Percentiles rank a stretch among this genome's conserved stretches.
phyloP scores from a whole-genome alignment of 1,140 invertebrate genomes.

The Lasioglossum albipes region DNA sequence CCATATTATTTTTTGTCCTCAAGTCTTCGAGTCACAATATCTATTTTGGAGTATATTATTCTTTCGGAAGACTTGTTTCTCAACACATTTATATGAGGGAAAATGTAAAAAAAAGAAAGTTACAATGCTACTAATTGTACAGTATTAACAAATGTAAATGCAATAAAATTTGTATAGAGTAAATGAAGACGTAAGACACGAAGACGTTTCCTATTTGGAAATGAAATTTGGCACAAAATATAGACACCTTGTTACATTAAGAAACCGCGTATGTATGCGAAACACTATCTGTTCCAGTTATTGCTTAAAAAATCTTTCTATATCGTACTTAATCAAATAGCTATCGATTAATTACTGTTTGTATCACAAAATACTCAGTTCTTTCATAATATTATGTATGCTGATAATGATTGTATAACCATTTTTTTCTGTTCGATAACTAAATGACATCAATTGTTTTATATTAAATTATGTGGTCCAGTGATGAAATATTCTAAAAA shows the following conservation, averaged over 20 bases:
- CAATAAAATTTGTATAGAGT: neutral
- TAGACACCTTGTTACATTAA: neutral
- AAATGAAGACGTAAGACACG: conserved; percentile 1
- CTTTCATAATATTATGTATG: conserved; percentile 10
- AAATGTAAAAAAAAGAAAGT: neutral
- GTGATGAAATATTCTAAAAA: neutral
- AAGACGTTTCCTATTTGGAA: conserved; percentile 1
- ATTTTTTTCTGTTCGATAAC: neutral
- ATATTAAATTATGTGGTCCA: neutral
- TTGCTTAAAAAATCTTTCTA: neutral
- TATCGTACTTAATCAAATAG: neutral
- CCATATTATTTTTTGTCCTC: neutral
- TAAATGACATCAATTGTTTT: neutral
- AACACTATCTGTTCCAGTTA: neutral
- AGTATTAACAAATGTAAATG: conserved; percentile 29
- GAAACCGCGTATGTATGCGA: neutral
- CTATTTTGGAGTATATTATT: neutral
- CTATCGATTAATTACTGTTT: conserved; percentile 8
- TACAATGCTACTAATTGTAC: neutral
- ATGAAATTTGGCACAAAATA: conserved; percentile 38
- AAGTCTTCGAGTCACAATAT: neutral
- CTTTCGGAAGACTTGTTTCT: conserved; percentile 29
- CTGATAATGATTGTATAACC: neutral
- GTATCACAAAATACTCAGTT: conserved; percentile 39
- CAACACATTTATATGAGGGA: neutral